Evolutionary conservation across 1,140 invertebrate species (phyloP).

Genomic region (Helicorthomorpha holstii): DNA sequence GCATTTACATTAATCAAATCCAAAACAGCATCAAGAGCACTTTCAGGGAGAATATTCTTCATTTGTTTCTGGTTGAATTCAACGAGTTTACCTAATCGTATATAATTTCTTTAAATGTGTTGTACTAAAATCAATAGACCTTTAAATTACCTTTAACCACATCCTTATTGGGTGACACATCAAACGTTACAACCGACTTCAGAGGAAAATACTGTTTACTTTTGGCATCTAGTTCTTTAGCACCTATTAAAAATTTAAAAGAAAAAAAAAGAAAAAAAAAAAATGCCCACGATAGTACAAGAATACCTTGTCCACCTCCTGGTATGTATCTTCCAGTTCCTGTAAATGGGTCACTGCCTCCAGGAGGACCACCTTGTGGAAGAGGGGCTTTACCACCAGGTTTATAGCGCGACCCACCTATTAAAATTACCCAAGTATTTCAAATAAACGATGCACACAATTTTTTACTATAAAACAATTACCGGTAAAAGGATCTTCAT

Average conservation of each 20-base stretch:
- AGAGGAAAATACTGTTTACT: conserved; percentile 26
- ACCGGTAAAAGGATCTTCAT: conserved; percentile 55
- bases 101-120: too few species aligned
- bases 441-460: too few species aligned
- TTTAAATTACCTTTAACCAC: too few species aligned
- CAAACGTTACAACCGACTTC: neutral
- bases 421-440: conserved; percentile 9
- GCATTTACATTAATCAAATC: too few species aligned
- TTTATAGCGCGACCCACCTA: conserved; percentile 32
- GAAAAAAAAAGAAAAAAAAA: neutral
- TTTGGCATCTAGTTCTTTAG: neutral
- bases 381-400: conserved; percentile 16
- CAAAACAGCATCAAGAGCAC: too few species aligned
- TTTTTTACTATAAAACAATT: too few species aligned
- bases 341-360: conserved; percentile 23
- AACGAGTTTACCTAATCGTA: too few species aligned
- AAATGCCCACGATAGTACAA: neutral
- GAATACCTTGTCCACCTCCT: neutral
- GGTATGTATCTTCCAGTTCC: conserved; percentile 56
- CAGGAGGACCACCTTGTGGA: neutral
- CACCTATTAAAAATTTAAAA: neutral
- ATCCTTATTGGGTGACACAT: too few species aligned
- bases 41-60: too few species aligned
- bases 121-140: too few species aligned
- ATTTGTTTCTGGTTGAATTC: too few species aligned